Percentiles rank a stretch among this genome's conserved stretches.
phyloP scores from a whole-genome alignment of 2,888 invertebrate species.

The Desoria tigrina region DNA sequence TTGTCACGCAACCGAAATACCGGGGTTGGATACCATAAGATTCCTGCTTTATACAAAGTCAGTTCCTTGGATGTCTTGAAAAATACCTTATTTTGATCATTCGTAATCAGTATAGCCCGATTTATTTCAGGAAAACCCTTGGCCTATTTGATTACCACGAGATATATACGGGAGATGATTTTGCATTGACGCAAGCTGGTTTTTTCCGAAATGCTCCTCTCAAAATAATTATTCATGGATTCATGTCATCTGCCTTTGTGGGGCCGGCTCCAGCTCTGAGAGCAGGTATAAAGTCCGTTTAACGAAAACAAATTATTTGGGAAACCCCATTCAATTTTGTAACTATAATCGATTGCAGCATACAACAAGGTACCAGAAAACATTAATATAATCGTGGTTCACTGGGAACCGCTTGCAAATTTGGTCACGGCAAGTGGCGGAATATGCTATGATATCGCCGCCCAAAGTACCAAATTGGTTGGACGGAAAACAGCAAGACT shows the following conservation, averaged over 20 bases:
- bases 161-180: conserved; percentile 20
- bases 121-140: conserved; percentile 20
- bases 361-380: conserved; percentile 25
- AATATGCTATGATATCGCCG: conserved; percentile 41
- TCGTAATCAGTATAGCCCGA: background rate
- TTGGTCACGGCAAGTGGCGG: conserved; percentile 35
- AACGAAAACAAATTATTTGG: background rate
- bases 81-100: conserved; percentile 4
- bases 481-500: conserved; percentile 34
- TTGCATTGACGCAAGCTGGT: conserved; percentile 15
- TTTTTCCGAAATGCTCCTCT: conserved; percentile 35
- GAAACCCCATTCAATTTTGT: background rate
- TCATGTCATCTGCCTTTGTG: conserved; percentile 35
- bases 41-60: conserved; percentile 35
- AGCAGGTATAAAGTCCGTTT: conserved; percentile 23
- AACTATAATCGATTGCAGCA: conserved; percentile 15
- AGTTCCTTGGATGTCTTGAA: background rate
- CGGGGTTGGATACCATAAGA: conserved; percentile 34
- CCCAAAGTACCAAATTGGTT: conserved; percentile 33
- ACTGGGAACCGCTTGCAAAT: conserved; percentile 42
- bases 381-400: conserved; percentile 37
- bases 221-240: conserved; percentile 43
- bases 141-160: conserved; percentile 35
- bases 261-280: conserved; percentile 34
- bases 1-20: conserved; percentile 28